Percentiles rank a stretch among this genome's conserved stretches.
Evolutionary conservation across 1,140 invertebrate species (phyloP).

Genomic region (Sitobion miscanthi): DNA sequence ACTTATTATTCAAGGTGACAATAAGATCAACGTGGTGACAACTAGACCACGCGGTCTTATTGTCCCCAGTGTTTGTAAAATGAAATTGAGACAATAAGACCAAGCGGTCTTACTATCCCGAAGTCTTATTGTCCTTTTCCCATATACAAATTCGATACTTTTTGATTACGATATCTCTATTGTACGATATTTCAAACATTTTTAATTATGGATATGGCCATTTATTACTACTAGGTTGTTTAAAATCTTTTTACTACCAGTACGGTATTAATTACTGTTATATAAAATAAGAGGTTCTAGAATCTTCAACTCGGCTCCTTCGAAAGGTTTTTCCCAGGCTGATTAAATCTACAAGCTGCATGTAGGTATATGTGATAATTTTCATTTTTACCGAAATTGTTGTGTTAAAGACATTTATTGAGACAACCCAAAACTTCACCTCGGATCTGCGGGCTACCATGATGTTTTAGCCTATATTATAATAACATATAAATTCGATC

Average conservation of each 20-base stretch:
- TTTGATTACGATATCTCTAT: not conserved
- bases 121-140: too few relatives aligned
- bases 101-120: too few relatives aligned
- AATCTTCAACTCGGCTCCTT: not conserved
- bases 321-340: not conserved
- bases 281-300: not conserved
- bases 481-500: not conserved
- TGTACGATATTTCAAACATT: not conserved
- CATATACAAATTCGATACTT: too few relatives aligned
- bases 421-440: not conserved
- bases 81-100: too few relatives aligned
- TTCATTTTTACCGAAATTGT: not conserved
- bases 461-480: not conserved
- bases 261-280: not conserved
- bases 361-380: too few relatives aligned
- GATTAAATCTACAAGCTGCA: too few relatives aligned
- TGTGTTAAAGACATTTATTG: not conserved
- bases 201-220: not conserved
- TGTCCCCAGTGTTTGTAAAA: too few relatives aligned
- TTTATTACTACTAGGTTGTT: not conserved
- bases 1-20: too few relatives aligned
- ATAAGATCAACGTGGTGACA: too few relatives aligned
- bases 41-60: too few relatives aligned
- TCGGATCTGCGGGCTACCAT: not conserved
- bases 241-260: not conserved